Evolutionary conservation across 2,888 invertebrate species (phyloP).

Genomic region (Pyralis farinalis): DNA sequence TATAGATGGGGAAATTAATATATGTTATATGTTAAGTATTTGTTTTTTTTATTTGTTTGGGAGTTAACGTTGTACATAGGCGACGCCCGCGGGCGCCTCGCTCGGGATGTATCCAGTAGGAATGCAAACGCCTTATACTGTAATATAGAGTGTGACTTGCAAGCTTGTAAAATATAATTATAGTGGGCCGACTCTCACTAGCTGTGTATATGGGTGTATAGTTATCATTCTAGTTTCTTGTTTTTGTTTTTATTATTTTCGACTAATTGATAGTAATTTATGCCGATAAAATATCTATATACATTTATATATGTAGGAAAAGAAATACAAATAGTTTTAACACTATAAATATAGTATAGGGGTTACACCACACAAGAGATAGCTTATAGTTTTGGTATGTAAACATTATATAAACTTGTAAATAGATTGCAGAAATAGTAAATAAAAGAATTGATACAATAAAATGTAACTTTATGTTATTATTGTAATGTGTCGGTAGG

Average conservation of each 20-base stretch:
- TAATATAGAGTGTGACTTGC: slow-evolving; percentile 58
- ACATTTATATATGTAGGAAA: slow-evolving; percentile 63
- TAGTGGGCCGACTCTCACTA: slow-evolving; percentile 66
- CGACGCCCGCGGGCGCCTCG: slow-evolving; percentile 30
- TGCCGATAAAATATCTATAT: slow-evolving; percentile 72
- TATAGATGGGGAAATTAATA: slow-evolving; percentile 77
- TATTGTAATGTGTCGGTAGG: slow-evolving; percentile 65
- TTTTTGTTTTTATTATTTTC: slow-evolving; percentile 66
- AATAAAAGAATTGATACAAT: slow-evolving; percentile 75
- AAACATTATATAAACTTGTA: slow-evolving; percentile 75
- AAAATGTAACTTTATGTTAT: slow-evolving; percentile 71
- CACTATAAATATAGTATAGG: slow-evolving; percentile 78
- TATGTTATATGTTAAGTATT: slow-evolving; percentile 66
- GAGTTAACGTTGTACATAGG: slow-evolving; percentile 49
- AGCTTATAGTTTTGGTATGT: slow-evolving; percentile 77
- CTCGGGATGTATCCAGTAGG: slow-evolving; percentile 44
- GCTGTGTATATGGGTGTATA: slow-evolving; percentile 79
- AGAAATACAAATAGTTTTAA: slow-evolving; percentile 78
- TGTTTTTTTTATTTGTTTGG: slow-evolving; percentile 54
- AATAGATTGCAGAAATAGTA: slow-evolving; percentile 72
- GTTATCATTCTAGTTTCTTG: slow-evolving; percentile 65
- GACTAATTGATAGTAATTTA: slow-evolving; percentile 78
- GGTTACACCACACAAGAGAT: slow-evolving; percentile 71
- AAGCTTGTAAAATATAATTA: slow-evolving; percentile 69
- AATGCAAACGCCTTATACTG: slow-evolving; percentile 70